Base-by-base conservation (phyloP, 1,140 invertebrate species). In the Xylocopa sonorina region DNA sequence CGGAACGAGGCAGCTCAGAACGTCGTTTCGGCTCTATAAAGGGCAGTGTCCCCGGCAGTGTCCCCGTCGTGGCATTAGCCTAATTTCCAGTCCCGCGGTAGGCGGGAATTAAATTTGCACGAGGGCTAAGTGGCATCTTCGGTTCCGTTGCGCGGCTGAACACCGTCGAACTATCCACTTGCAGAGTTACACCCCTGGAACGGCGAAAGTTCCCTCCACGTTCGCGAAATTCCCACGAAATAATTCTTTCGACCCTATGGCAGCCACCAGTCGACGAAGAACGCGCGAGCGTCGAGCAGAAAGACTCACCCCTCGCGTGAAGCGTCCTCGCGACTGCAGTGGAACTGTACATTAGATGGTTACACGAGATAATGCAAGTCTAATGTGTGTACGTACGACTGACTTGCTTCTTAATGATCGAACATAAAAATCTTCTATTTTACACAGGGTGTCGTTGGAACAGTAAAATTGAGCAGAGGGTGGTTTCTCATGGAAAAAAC, bases 41-140 rank as follows among this genome's bases (percentile, higher is more conserved):
- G 58, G 50, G 57, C 57, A n/a, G n/a, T n/a, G n/a, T n/a, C n/a
- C n/a, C n/a, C n/a, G n/a, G 18, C 29, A 57, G n/a, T n/a, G 69
- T 64, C 67, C 48, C 58, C 50, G 29, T 43, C 38, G 48, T 60
- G 57, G 79, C 64, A 74, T 72, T 82, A 80, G 27, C 84, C 76
- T 80, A 87, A 82, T 87, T 86, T 81, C 62, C 34, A 67, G 67
- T 77, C 58, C 50, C 84, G 46, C 53, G 50, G 67, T 62, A 75
- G 73, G 46, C 50, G 50, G 69, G 76, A 86, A 87, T 87, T 84
- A 87, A 87, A 87, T 86, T 87, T 87, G 68, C 84, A 87, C 78
- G 72, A 87, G 82, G 68, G 76, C 85, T 87, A 87, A 87, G 85
- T 86, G 84, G 84, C 67, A 72, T 81, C 75, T 84, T 87, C 85